These are phyloP conservation scores for Halichoerus grypus DNA, from an alignment of 2,113 vertebrate species.

Conservation along the genomic window DNA sequence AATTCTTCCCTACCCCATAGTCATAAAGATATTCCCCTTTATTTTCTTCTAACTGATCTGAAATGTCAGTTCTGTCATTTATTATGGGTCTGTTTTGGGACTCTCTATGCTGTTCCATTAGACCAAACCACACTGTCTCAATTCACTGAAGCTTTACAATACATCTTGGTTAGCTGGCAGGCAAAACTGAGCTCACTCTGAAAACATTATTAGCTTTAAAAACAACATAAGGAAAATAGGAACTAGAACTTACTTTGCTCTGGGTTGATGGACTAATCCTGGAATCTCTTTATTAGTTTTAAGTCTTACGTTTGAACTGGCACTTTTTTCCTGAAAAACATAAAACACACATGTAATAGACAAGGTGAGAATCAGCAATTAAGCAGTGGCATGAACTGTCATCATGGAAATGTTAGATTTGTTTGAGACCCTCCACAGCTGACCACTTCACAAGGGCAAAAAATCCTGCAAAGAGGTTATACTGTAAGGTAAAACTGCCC, in stretches of 20 bases:
- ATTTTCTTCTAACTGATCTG: background rate
- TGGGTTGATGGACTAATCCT: constrained; percentile 90
- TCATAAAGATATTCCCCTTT: background rate
- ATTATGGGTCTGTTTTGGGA: background rate
- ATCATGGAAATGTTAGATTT: background rate
- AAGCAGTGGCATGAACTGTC: background rate
- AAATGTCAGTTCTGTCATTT: background rate
- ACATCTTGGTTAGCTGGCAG: background rate
- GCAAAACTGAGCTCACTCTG: background rate
- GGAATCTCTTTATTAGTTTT: constrained; percentile 90
- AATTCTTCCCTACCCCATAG: background rate
- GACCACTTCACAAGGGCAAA: background rate
- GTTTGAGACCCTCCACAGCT: background rate
- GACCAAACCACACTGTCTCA: background rate
- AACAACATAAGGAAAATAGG: background rate
- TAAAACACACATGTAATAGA: constrained; percentile 78
- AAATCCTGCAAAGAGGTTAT: background rate
- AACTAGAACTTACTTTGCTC: constrained; percentile 90
- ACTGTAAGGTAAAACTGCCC: accelerated
- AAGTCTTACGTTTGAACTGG: constrained; percentile 88
- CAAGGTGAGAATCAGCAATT: constrained; percentile 6
- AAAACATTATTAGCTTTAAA: constrained; percentile 39
- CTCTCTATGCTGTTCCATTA: background rate
- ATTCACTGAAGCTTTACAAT: background rate
- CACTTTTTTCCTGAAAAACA: constrained; percentile 92